These are phyloP conservation scores for Anguilla obscura DNA, from an alignment of 2,797 vertebrate species.

Conservation along the genomic window DNA sequence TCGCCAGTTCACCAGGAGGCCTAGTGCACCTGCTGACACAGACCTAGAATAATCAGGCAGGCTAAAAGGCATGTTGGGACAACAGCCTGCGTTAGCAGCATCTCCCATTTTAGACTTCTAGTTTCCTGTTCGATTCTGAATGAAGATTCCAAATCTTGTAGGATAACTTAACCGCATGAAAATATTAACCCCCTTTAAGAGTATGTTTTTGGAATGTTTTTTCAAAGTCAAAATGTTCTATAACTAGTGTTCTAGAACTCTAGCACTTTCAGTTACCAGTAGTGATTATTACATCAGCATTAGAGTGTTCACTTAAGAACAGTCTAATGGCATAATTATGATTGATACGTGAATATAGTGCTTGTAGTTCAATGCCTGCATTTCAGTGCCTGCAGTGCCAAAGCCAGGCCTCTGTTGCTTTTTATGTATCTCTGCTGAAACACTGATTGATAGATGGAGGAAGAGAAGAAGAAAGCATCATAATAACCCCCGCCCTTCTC, in stretches of 20 bases:
- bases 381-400: background rate
- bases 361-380: background rate
- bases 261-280: too few relatives aligned
- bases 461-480: background rate
- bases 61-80: background rate
- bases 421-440: background rate
- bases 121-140: background rate
- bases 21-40: slow-evolving; percentile 23
- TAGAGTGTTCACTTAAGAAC: background rate
- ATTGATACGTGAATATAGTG: background rate
- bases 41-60: background rate
- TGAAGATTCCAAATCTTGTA: background rate
- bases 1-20: slow-evolving; percentile 44
- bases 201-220: too few relatives aligned
- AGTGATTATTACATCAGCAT: too few relatives aligned
- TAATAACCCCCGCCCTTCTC: background rate
- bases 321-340: background rate
- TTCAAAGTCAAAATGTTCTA: too few relatives aligned
- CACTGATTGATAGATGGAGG: background rate
- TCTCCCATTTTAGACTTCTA: background rate
- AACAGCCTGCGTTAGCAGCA: background rate
- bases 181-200: background rate
- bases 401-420: background rate
- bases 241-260: too few relatives aligned
- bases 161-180: background rate